Evolutionary conservation across 2,113 vertebrate genomes (phyloP), one percentile per base, ranked within the genome.

Genomic region (Anseranas semipalmata): DNA sequence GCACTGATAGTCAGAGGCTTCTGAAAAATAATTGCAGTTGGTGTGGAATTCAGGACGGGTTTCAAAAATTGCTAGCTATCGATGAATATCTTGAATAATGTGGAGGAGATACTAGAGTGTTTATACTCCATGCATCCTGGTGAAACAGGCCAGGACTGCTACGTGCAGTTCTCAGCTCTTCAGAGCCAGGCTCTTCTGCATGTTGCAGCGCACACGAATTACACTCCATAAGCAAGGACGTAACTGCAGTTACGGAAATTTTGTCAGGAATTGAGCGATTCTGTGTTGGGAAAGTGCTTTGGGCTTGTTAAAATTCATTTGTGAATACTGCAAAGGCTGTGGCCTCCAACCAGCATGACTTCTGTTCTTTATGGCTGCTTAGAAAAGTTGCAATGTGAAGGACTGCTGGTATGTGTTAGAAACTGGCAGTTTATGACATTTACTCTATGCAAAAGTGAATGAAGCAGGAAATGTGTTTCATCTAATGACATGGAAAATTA

Each of bases 51-150:
- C 45, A 50, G 59, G 19, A 59, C 45, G 46, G 35, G 41, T 37
- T 87, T 82, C 41, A 53, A 73, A 76, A 94, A 9, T 20, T 75
- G 6, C 15, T 39, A 53, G 17, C 41, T 75, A 27, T 62, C 16
- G 37, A 0, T 59, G 1, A 52, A 7, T 52, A 22, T 63, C 30
- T 72, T 35, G 53, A n/a, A 28, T 37, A 55, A 28, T 0, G 0
- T 88, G 59, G 80, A 39, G 55, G n/a, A 93, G 63, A 12, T 52
- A 24, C 4, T 41, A 3, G 53, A 62, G n/a, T 71, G 6, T 78
- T 70, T 3, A 1, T 16, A n/a, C 24, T 50, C 27, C 73, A 16
- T 74, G 76, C 12, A 8, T 59, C 59, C 50, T 74, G 55, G 75
- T 88, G 75, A 83, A 90, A 66, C 58, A 41, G 78, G 75, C 53